Evolutionary conservation across 2,797 vertebrate species (phyloP), one percentile per base, ranked within the genome.

Genomic region (Chloroceryle inda): DNA sequence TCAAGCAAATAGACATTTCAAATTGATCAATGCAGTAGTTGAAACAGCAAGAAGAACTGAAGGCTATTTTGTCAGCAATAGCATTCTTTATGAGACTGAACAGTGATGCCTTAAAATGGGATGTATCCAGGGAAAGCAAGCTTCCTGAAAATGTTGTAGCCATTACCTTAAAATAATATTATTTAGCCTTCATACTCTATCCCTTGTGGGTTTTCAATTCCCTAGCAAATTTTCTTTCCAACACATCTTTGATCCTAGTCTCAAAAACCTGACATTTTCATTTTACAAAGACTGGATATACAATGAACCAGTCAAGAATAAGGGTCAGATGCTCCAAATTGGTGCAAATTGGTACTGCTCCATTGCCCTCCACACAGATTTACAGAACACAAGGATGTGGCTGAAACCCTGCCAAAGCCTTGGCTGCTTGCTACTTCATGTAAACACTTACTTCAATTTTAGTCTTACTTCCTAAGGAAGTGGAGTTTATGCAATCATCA

Each of bases 31-130:
- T 24, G 64, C 58, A 73, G 53, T 91, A 77, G 91, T 50, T 95
- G 88, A 96, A 96, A 90, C n/a, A 89, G 90, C 87, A 92, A 95
- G 82, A 88, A 82, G 69, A 88, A 91, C 68, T 73, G 63, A 38
- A 83, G 45, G 83, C 73, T 67, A 76, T 94, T 96, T 89, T 94
- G 85, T 93, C 89, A 95, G 95, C 86, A 92, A 69, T 15, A 83
- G 58, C 0, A 1, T 64, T 96, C 89, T 92, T 97, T 96, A 97
- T 93, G 88, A 97, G 92, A 94, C 81, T 74, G 73, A 97, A 97
- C 92, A 97, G 93, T 85, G 93, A 95, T 97, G 95, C 73, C 90
- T 96, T 96, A 81, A 95, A 96, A 96, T 95, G 85, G 91, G 89
- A 96, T 95, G 93, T 95, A 79, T 89, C 95, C 85, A 82, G 89